Evolutionary conservation across 2,888 invertebrate species (phyloP).

Genomic region (Aporophyla nigra): DNA sequence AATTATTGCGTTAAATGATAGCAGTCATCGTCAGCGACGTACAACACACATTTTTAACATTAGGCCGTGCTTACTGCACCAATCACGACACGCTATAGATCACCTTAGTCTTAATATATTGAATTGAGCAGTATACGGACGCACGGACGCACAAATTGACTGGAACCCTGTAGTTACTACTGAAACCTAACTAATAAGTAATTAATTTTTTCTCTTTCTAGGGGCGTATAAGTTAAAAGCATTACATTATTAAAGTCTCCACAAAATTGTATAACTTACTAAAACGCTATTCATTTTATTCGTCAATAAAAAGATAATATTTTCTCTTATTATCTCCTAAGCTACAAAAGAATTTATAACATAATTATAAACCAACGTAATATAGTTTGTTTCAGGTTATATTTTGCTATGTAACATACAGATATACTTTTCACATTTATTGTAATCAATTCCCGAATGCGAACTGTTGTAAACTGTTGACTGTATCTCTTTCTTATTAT

Average conservation of each 20-base stretch:
- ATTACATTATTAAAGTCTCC: slow-evolving; percentile 87
- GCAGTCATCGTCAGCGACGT: slow-evolving; percentile 72
- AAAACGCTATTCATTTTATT: slow-evolving; percentile 79
- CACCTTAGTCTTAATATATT: slow-evolving; percentile 83
- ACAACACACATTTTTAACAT: slow-evolving; percentile 73
- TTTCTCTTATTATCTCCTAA: slow-evolving; percentile 79
- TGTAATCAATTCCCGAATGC: slow-evolving; percentile 86
- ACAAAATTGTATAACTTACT: slow-evolving; percentile 88
- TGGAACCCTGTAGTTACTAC: slow-evolving; percentile 87
- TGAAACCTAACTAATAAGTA: slow-evolving; percentile 84
- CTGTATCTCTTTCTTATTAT: slow-evolving; percentile 52
- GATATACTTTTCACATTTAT: slow-evolving; percentile 69
- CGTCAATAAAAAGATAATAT: slow-evolving; percentile 79
- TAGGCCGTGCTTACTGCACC: slow-evolving; percentile 83
- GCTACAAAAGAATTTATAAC: slow-evolving; percentile 74
- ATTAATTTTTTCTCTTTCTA: slow-evolving; percentile 80
- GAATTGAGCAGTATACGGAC: slow-evolving; percentile 88
- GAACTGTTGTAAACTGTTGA: slow-evolving; percentile 78
- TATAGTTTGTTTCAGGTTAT: slow-evolving; percentile 67
- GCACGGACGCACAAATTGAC: slow-evolving; percentile 89
- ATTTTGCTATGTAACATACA: slow-evolving; percentile 71
- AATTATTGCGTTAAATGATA: slow-evolving; percentile 74
- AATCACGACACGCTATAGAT: slow-evolving; percentile 80
- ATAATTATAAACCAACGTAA: slow-evolving; percentile 66
- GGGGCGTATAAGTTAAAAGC: slow-evolving; percentile 87